A percentile compares a stretch with the other conserved stretches of the same genome.
Conservation (phyloP, 35 echinoderm and acorn worm genomes). For the Heliocidaris erythrogramma region DNA sequence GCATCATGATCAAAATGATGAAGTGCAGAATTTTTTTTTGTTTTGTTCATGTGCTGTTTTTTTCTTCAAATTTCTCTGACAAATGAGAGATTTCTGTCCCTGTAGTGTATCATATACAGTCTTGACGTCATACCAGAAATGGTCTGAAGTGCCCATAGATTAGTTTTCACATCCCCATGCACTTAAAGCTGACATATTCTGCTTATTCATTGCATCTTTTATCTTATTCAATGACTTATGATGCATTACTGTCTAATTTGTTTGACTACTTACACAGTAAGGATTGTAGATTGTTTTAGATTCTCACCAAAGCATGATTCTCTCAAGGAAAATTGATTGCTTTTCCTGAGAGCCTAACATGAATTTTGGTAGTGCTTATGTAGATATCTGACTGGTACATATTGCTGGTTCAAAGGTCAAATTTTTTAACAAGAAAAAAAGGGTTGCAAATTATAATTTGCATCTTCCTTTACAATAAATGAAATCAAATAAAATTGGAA, state of each 20-base stretch:
- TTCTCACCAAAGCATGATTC: not conserved
- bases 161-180: not conserved
- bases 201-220: not conserved
- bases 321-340: not conserved
- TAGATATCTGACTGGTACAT: not conserved
- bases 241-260: no score
- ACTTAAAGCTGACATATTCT: not conserved
- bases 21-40: not conserved
- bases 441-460: no score
- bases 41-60: not conserved
- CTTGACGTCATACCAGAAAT: not conserved
- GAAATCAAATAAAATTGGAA: no score
- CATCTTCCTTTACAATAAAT: no score
- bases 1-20: not conserved
- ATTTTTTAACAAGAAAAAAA: not conserved
- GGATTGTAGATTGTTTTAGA: not conserved
- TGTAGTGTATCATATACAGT: not conserved
- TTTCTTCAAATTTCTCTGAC: no score
- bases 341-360: not conserved
- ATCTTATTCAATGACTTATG: no score
- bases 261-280: no score
- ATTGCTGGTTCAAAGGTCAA: not conserved
- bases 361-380: not conserved
- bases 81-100: not conserved
- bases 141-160: not conserved